Conservation (phyloP, 2,797 vertebrate species). For the Rallus crepitans region DNA sequence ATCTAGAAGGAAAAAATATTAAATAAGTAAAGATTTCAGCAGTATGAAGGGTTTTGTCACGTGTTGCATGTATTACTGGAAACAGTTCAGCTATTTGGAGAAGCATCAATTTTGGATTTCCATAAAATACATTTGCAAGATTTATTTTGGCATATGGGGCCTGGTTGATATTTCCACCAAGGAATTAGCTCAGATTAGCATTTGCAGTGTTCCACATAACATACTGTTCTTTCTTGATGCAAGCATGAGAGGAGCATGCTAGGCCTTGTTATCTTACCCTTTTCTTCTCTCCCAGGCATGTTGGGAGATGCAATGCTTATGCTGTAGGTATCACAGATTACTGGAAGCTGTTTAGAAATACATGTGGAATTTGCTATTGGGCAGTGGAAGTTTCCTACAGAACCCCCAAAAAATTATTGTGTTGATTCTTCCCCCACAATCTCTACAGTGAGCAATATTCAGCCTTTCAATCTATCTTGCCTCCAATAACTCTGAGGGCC, state of each 20-base stretch:
- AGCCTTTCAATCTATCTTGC: background rate
- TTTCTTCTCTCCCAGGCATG: background rate
- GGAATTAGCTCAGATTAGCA: background rate
- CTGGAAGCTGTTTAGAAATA: background rate
- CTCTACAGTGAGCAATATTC: background rate
- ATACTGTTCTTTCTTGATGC: background rate
- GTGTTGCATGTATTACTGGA: background rate
- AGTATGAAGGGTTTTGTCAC: background rate
- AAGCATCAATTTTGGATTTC: background rate
- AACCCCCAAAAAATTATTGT: background rate
- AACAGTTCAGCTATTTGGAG: background rate
- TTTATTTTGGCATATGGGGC: background rate
- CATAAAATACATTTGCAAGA: background rate
- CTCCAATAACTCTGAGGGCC: background rate
- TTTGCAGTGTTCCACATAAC: background rate
- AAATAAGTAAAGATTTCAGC: background rate
- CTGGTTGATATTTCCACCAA: background rate
- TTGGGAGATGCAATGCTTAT: background rate
- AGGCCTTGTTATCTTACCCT: background rate
- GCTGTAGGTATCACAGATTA: background rate
- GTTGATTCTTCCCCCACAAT: background rate
- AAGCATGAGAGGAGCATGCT: background rate
- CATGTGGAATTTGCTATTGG: background rate
- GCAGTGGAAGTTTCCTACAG: background rate
- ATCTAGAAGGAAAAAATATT: background rate